Evolutionary conservation across 2,113 vertebrate genomes (phyloP).

Genomic region (Rissa tridactyla): DNA sequence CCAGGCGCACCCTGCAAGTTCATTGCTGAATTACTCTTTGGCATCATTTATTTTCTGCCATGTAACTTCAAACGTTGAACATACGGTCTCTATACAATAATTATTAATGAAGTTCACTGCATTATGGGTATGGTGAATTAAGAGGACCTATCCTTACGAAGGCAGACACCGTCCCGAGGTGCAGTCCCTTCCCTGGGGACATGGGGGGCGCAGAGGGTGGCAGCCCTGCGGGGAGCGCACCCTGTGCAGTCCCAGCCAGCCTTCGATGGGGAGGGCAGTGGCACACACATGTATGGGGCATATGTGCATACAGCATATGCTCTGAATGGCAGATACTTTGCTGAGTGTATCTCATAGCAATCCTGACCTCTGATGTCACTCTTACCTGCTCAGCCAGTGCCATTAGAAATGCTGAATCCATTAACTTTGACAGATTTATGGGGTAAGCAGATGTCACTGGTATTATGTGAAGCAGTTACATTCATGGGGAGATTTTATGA

Average conservation of each 20-base stretch:
- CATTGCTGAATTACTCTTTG: background rate
- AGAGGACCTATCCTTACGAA: background rate
- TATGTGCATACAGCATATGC: rapidly evolving
- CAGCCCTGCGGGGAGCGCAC: background rate
- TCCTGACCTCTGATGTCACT: conserved; percentile 20
- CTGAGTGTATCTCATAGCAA: background rate
- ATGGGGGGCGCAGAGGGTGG: background rate
- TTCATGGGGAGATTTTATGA: conserved; percentile 37
- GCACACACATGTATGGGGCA: background rate
- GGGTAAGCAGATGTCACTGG: background rate
- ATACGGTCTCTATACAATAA: rapidly evolving
- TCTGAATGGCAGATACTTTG: background rate
- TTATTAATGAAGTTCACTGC: rapidly evolving
- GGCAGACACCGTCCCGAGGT: background rate
- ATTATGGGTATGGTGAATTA: rapidly evolving
- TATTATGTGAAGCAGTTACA: background rate
- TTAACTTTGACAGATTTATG: background rate
- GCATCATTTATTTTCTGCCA: background rate
- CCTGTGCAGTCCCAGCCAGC: background rate
- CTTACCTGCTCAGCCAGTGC: conserved; percentile 2
- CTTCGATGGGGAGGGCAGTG: background rate
- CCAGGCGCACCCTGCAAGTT: background rate
- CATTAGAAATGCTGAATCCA: background rate
- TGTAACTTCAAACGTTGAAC: background rate
- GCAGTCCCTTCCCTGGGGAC: background rate